These are phyloP conservation scores for Acromyrmex echinatior DNA, from an alignment of 1,140 invertebrate species.

Conservation along the genomic window DNA sequence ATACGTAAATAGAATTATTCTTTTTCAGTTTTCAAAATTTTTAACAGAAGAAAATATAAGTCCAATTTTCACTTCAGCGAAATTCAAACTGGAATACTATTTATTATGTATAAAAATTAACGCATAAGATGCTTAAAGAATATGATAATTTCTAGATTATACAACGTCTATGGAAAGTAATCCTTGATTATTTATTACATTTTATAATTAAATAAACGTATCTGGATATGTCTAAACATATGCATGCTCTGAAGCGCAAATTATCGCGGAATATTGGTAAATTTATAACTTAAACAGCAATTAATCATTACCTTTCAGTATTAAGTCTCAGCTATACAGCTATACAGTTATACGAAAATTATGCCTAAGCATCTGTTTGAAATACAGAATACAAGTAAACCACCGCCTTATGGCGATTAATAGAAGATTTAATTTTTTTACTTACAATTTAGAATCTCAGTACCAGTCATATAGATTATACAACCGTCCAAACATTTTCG, in stretches of 20 bases:
- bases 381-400: too few relatives aligned
- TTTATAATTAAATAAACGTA: neutral
- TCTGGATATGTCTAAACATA: neutral
- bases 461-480: too few relatives aligned
- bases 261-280: neutral
- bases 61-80: neutral
- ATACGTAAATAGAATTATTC: slow-evolving; percentile 20
- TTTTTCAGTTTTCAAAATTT: neutral
- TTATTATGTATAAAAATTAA: neutral
- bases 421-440: too few relatives aligned
- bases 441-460: too few relatives aligned
- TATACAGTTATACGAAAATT: too few relatives aligned
- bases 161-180: neutral
- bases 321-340: too few relatives aligned
- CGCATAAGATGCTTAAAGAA: too few relatives aligned
- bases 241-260: neutral
- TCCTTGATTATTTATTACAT: slow-evolving; percentile 4
- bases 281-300: too few relatives aligned
- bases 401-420: too few relatives aligned
- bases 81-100: neutral
- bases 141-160: neutral
- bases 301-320: too few relatives aligned
- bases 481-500: too few relatives aligned
- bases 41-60: slow-evolving; percentile 18
- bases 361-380: too few relatives aligned